phyloP scores from a whole-genome alignment of 2,797 vertebrate species.

The Acanthurus lineatus region DNA sequence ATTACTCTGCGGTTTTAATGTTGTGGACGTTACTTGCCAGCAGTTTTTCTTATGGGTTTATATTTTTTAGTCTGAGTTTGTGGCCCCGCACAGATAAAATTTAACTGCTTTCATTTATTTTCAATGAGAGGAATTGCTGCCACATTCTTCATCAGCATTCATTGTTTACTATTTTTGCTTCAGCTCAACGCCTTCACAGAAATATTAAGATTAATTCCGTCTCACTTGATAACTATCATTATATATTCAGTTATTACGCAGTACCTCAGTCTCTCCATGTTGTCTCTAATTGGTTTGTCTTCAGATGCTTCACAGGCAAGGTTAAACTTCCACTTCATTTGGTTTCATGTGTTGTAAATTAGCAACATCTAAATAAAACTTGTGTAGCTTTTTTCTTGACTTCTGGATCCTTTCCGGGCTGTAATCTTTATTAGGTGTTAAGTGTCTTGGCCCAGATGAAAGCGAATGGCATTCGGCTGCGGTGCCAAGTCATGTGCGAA shows the following conservation, averaged over 20 bases:
- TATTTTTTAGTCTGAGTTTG: slow-evolving; percentile 13
- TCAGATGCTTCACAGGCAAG: neutral
- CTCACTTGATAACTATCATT: neutral
- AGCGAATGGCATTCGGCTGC: neutral
- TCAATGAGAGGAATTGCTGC: neutral
- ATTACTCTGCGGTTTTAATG: slow-evolving; percentile 1
- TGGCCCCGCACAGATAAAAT: neutral
- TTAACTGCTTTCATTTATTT: neutral
- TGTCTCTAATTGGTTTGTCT: neutral
- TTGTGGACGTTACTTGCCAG: slow-evolving; percentile 14
- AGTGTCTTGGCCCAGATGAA: slow-evolving; percentile 4
- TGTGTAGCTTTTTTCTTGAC: slow-evolving; percentile 14
- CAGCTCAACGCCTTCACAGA: neutral
- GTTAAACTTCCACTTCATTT: slow-evolving; percentile 26
- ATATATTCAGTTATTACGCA: neutral
- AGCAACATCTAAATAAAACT: slow-evolving; percentile 26
- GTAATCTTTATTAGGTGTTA: slow-evolving; percentile 14
- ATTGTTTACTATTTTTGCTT: neutral
- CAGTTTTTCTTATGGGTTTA: neutral
- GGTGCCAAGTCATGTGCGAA: slow-evolving; percentile 20
- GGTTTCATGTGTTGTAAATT: slow-evolving; percentile 11
- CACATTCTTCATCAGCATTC: too few relatives aligned
- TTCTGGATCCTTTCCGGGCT: slow-evolving; percentile 1
- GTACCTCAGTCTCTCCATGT: neutral
- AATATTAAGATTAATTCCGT: neutral